A percentile compares a stretch with the other conserved stretches of the same genome.
phyloP scores from a whole-genome alignment of 2,888 invertebrate species.

The Noctua janthe region DNA sequence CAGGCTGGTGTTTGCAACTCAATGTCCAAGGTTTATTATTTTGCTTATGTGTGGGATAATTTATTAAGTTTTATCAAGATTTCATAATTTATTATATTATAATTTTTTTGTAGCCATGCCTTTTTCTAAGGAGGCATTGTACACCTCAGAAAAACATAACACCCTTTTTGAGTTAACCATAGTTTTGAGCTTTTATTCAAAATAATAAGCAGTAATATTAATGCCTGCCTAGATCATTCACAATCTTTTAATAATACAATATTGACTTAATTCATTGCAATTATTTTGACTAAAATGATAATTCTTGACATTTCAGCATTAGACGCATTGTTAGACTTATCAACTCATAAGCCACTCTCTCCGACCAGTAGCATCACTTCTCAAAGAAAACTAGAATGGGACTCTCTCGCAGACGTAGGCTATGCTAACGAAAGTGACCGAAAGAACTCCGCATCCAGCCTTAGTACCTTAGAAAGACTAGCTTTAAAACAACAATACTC shows the following conservation, averaged over 20 bases:
- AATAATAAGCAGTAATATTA: background rate
- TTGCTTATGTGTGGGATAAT: too few relatives aligned
- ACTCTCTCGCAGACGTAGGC: slow-evolving; percentile 96
- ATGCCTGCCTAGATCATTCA: background rate
- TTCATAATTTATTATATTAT: background rate
- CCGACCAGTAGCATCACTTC: slow-evolving; percentile 94
- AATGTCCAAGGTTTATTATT: too few relatives aligned
- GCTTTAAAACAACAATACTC: slow-evolving; percentile 89
- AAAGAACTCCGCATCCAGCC: slow-evolving; percentile 85
- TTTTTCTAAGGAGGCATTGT: background rate
- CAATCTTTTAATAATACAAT: background rate
- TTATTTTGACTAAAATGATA: slow-evolving; percentile 20
- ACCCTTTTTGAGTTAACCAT: background rate
- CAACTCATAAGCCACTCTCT: slow-evolving; percentile 88
- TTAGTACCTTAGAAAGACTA: slow-evolving; percentile 92
- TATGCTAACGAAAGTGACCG: slow-evolving; percentile 91
- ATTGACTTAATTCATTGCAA: background rate
- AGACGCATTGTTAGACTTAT: slow-evolving; percentile 82
- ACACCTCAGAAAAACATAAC: background rate
- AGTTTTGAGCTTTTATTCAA: background rate
- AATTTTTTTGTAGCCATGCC: background rate
- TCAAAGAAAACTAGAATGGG: slow-evolving; percentile 95
- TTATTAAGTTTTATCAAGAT: background rate
- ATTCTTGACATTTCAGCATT: slow-evolving; percentile 77
- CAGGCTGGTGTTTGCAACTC: too few relatives aligned